phyloP scores from a whole-genome alignment of 1,140 invertebrate species.

The Eriosoma lanigerum region DNA sequence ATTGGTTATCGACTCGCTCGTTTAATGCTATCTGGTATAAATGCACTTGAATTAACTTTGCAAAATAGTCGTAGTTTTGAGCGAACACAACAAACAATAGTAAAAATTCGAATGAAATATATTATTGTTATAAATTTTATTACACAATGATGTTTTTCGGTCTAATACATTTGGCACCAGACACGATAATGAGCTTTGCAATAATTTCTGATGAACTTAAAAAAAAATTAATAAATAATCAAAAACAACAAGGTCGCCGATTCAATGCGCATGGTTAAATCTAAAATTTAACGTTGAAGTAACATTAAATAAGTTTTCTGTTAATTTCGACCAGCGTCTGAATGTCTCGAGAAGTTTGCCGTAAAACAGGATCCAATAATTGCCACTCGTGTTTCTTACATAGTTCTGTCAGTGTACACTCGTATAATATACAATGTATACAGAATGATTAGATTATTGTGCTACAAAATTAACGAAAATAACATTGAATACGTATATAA shows the following conservation, averaged over 20 bases:
- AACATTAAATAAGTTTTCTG: slow-evolving; percentile 16
- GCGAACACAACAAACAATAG: too few relatives aligned
- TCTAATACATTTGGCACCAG: neutral
- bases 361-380: slow-evolving; percentile 17
- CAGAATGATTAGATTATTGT: too few relatives aligned
- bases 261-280: neutral
- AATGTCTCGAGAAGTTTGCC: neutral
- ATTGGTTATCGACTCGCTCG: too few relatives aligned
- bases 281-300: neutral
- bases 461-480: too few relatives aligned
- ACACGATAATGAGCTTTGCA: neutral
- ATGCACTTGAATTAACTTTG: too few relatives aligned
- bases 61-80: too few relatives aligned
- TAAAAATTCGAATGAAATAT: too few relatives aligned
- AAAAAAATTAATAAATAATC: neutral
- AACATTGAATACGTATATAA: too few relatives aligned
- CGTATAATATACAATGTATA: neutral
- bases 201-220: neutral
- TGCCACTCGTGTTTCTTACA: neutral
- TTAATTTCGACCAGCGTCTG: neutral
- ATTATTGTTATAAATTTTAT: too few relatives aligned
- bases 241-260: neutral
- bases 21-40: too few relatives aligned
- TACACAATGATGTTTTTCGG: neutral
- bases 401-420: neutral